Evolutionary conservation across 2,888 invertebrate genomes (phyloP).

Genomic region (Nesidiocoris tenuis): DNA sequence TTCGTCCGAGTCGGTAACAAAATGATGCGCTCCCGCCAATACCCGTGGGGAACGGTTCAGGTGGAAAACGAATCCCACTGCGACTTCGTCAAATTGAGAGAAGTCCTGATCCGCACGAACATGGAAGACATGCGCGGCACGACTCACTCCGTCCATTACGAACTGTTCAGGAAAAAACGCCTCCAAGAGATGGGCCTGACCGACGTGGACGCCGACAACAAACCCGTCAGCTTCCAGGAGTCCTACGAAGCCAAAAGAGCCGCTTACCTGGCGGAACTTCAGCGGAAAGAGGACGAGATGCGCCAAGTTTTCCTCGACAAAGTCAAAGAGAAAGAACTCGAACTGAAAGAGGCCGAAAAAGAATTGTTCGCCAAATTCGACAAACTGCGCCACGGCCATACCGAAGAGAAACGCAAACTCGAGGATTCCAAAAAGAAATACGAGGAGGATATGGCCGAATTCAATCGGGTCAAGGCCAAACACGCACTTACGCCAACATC

Average conservation of each 20-base stretch:
- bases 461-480: constrained; percentile 79
- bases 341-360: constrained; percentile 94
- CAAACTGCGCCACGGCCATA: constrained; percentile 89
- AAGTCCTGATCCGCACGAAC: constrained; percentile 97
- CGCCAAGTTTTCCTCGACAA: constrained; percentile 96
- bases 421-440: constrained; percentile 88
- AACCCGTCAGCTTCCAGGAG: constrained; percentile 90
- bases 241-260: constrained; percentile 91
- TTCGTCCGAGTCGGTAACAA: constrained; percentile 96
- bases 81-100: constrained; percentile 97
- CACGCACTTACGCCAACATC: constrained; percentile 68
- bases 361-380: constrained; percentile 95
- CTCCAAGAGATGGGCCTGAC: constrained; percentile 90
- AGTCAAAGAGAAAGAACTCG: constrained; percentile 96
- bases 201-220: constrained; percentile 89
- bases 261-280: constrained; percentile 86
- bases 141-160: constrained; percentile 94
- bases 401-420: constrained; percentile 90
- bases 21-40: constrained; percentile 92
- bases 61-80: constrained; percentile 99
- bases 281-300: constrained; percentile 97
- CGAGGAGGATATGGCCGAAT: constrained; percentile 89
- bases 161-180: constrained; percentile 86
- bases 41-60: constrained; percentile 99
- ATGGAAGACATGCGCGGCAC: constrained; percentile 99